Base-by-base conservation (phyloP, 2,888 invertebrate genomes). In the Lysandra coridon region DNA sequence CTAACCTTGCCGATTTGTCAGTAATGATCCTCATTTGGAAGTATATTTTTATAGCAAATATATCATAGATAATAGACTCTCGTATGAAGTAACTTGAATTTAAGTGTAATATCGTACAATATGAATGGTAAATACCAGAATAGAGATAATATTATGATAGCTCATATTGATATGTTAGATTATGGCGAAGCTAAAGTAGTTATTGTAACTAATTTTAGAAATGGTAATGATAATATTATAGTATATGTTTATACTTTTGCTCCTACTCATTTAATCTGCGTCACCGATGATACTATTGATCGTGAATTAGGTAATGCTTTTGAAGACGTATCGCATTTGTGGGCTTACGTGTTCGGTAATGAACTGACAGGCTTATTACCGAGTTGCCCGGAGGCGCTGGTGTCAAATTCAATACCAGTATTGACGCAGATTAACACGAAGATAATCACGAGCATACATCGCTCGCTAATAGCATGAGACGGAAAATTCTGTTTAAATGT, bases 1-100 rank as follows among this genome's bases (percentile, higher is more conserved):
- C 80, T 85, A 90, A 88, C 91, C 91, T 91, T 90, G 90, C 83
- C 81, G 75, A 75, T 75, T 30, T 75, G 84, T 85, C 82, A 84
- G 85, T 85, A 86, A 83, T 83, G 83, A 83, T 83, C 53, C 30
- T 76, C 76, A 76, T 57, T 23, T 17, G 33, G 76, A 30, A 12
- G 14, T 49, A 53, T 17, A 33, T 33, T 30, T 49, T 23, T 44
- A 74, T 75, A 75, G 30, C 75, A 75, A 75, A 44, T 49, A 75
- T 4, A 69, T 69, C 49, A 44, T 49, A 75, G 12, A 14, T 75
- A 49, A 49, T 75, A 49, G 7, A 30, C 49, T 75, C 49, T 75
- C 49, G 33, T 74, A 44, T 74, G 40, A 40, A 10, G 40, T 23
- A 40, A 23, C 75, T 75, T 23, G 30, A 49, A 44, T 44, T 44